Evolutionary conservation across 2,113 vertebrate genomes (phyloP), one percentile per base, ranked within the genome.

Genomic region (Laticauda laticaudata): DNA sequence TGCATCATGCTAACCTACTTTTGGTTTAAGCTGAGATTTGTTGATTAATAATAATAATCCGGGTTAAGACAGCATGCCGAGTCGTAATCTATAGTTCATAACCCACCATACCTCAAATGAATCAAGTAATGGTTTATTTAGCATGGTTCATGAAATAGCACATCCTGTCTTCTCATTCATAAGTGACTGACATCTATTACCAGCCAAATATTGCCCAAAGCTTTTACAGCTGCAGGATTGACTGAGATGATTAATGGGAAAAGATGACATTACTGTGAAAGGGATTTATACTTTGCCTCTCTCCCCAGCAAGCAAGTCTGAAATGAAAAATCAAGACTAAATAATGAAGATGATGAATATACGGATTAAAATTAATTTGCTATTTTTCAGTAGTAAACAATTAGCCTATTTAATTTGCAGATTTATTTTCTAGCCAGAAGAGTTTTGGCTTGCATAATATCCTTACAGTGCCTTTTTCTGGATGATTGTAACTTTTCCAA

Each of bases 341-440:
- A 91, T 93, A 94, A 43, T 93, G 26, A 85, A 87, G 91, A 95
- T 93, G 11, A 95, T 64, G 18, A 95, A 94, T 94, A 95, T 94
- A 26, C 11, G 23, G 89, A 91, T 93, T 94, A 94, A 88, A 94
- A 57, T 88, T 95, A 95, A 96, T 95, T 95, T 95, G 92, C 91
- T 89, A 15, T 95, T 90, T 96, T 91, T 54, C 75, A 92, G 95
- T 96, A 96, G 92, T 64, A 87, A 61, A 61, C 92, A 95, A 95
- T 96, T 95, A 96, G 95, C 93, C 54, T 93, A 95, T 91, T 87
- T 91, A 86, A 95, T 96, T 95, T 94, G 95, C 91, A 95, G 91
- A 96, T 95, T 90, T 93, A 96, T 96, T 95, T 96, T 94, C 92
- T 95, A 95, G 92, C 48, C 53, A 87, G 87, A 88, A 95, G 94